Percentiles rank a stretch among this genome's conserved stretches.
phyloP scores from a whole-genome alignment of 2,888 invertebrate species.

The Drosophila merina region DNA sequence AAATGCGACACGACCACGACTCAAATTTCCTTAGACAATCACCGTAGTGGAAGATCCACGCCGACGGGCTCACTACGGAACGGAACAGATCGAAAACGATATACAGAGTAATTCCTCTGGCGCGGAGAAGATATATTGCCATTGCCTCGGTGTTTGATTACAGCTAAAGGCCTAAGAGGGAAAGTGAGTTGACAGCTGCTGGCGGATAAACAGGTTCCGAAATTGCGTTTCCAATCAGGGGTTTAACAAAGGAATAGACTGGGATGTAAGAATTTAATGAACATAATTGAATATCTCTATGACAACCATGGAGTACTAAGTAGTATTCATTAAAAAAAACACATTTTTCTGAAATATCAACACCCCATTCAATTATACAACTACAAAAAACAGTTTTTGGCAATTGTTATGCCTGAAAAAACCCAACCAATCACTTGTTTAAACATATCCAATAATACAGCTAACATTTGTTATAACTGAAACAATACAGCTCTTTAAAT shows the following conservation, averaged over 20 bases:
- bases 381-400: not conserved
- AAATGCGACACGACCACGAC: constrained; percentile 50
- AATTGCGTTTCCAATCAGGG: not conserved
- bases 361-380: not conserved
- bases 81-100: constrained; percentile 2
- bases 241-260: not conserved
- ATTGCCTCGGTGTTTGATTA: constrained; percentile 51
- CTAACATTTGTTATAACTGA: not conserved
- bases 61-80: constrained; percentile 10
- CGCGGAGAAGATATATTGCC: constrained; percentile 55
- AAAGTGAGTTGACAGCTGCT: constrained; percentile 42
- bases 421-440: not conserved
- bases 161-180: constrained; percentile 43
- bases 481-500: not conserved
- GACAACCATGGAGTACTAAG: not conserved
- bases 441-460: not conserved
- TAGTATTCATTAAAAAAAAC: too few relatives aligned
- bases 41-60: constrained; percentile 19
- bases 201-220: constrained; percentile 10
- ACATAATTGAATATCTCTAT: not conserved
- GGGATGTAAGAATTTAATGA: not conserved
- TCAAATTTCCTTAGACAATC: constrained; percentile 52
- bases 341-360: not conserved
- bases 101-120: constrained; percentile 38
- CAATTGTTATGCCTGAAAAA: not conserved